A percentile compares a stretch with the other conserved stretches of the same genome.
Evolutionary conservation across 2,888 invertebrate genomes (phyloP).

Genomic region (Dasysyrphus tricinctus): DNA sequence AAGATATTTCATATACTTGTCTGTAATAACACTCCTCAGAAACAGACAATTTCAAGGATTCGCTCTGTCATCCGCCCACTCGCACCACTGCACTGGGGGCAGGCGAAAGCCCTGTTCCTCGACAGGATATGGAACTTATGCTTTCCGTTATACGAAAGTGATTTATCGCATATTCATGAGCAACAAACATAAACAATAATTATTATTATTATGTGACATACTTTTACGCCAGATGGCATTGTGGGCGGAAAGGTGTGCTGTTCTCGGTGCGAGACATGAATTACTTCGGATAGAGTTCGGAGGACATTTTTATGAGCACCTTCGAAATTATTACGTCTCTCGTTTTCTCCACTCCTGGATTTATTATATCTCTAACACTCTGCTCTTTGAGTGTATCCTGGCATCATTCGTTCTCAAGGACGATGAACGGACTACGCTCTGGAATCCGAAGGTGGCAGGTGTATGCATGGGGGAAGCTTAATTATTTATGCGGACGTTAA

Average conservation of each 20-base stretch:
- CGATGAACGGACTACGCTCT: conserved; percentile 26
- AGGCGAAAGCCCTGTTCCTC: not conserved
- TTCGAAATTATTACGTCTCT: conserved; percentile 41
- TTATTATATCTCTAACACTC: conserved; percentile 34
- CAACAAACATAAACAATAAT: conserved; percentile 73
- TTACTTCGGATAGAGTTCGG: conserved; percentile 62
- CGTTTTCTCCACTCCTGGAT: conserved; percentile 11
- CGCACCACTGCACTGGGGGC: not conserved
- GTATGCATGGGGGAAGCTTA: conserved; percentile 26
- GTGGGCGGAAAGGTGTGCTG: conserved; percentile 1
- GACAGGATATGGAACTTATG: conserved; percentile 33
- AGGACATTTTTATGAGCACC: conserved; percentile 57
- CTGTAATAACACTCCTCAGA: conserved; percentile 22
- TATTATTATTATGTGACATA: conserved; percentile 67
- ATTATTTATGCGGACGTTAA: conserved; percentile 45
- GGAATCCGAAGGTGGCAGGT: not conserved
- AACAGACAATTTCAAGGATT: conserved; percentile 42
- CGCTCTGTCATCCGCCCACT: conserved; percentile 21
- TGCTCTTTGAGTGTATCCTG: conserved; percentile 28
- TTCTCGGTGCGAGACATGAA: conserved; percentile 31
- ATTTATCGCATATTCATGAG: conserved; percentile 74
- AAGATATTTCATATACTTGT: conserved; percentile 46
- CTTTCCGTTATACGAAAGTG: conserved; percentile 52
- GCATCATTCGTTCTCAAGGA: conserved; percentile 50
- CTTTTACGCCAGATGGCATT: conserved; percentile 27